Percentiles rank a stretch among this genome's conserved stretches.
Conservation (phyloP, 2,888 invertebrate species). For the Acleris literana region DNA sequence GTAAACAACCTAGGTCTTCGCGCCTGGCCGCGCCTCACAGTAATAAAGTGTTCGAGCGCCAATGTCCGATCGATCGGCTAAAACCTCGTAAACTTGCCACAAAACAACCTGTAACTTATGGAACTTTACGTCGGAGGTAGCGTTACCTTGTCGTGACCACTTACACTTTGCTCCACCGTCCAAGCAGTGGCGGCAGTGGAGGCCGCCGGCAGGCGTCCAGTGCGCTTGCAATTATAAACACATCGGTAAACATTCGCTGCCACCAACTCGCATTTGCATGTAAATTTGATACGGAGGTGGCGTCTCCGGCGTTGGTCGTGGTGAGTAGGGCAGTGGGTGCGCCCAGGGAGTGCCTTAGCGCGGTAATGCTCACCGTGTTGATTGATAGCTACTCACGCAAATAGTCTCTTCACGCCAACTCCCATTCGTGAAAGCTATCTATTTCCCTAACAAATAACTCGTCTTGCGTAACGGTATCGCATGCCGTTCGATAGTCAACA, state of each 20-base stretch:
- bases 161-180: constrained; percentile 79
- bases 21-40: too few species aligned
- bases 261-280: not conserved
- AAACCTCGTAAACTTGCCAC: too few species aligned
- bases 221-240: constrained; percentile 64
- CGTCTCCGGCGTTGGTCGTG: not conserved
- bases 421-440: constrained; percentile 23
- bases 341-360: constrained; percentile 22
- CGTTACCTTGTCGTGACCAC: constrained; percentile 38
- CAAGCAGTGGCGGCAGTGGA: constrained; percentile 62
- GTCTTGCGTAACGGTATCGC: too few species aligned
- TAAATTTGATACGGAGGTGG: not conserved
- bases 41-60: too few species aligned
- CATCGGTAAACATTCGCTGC: constrained; percentile 1
- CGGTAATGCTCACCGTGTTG: constrained; percentile 10
- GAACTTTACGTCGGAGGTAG: too few species aligned
- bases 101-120: too few species aligned
- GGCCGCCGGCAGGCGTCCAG: constrained; percentile 64
- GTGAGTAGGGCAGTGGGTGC: not conserved
- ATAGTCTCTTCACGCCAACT: constrained; percentile 23
- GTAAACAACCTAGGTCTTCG: too few species aligned
- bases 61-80: too few species aligned
- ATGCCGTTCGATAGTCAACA: too few species aligned
- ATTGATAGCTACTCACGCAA: constrained; percentile 30
- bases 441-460: constrained; percentile 2